Base-by-base conservation (phyloP, 2,888 invertebrate genomes). In the Pimpla rufipes region DNA sequence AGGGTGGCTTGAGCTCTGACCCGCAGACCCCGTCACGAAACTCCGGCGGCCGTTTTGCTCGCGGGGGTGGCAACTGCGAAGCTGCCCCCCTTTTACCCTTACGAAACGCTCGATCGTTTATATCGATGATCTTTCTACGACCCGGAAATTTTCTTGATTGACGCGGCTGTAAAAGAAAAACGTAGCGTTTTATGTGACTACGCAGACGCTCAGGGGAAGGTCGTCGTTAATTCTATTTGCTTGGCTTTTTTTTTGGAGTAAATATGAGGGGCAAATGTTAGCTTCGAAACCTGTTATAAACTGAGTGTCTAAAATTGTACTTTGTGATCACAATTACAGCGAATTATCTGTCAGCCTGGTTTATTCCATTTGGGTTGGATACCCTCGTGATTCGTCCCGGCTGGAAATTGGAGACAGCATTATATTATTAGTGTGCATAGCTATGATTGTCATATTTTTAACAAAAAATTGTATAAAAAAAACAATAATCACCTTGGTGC, bases 11-110 rank as follows among this genome's bases (percentile, higher is more conserved):
- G 80, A 71, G 77, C 79, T 81, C 73, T 81, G 85, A 82, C 86
- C 85, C 80, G 84, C 71, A 81, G 84, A 81, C 85, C 84, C 80
- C 84, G 81, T 76, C 80, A 79, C 79, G 84, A 74, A 83, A 79
- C 74, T 76, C 74, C n/a, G 77, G 35, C 77, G 18, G 67, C 37
- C 74, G 83, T 62, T 79, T 71, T 83, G 66, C 71, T 76, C 42
- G 35, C 23, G 50, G n/a, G n/a, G n/a, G n/a, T n/a, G n/a, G n/a
- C n/a, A 11, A 55, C 62, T 40, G 73, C 59, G 67, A 85, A 84
- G 79, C 62, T 77, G 82, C 67, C 75, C 73, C 68, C 71, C 52
- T 75, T 74, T 52, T 37, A 23, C 23, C 5, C 59, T 47, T 40
- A 62, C 57, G 70, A 59, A 67, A 67, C 59, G 45, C 40, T 80